Evolutionary conservation across 2,113 vertebrate species (phyloP).

Genomic region (Otis tarda): DNA sequence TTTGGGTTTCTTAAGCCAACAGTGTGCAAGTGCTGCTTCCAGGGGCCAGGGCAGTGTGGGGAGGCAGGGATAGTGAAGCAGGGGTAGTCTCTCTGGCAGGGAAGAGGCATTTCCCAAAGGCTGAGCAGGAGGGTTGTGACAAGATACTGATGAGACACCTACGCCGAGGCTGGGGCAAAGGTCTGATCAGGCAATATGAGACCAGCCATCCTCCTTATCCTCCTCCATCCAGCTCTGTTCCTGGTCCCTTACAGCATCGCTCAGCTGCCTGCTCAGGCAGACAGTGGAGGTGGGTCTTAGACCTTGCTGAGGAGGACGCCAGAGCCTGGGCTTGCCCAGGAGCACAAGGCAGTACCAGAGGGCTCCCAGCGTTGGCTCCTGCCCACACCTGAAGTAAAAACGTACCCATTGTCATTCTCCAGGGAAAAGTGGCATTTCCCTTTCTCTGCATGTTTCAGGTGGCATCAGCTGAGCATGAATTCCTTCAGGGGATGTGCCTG

Average conservation of each 20-base stretch:
- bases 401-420: fast-evolving
- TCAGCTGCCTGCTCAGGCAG: background rate
- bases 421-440: background rate
- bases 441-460: background rate
- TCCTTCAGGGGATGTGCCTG: background rate
- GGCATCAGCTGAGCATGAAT: background rate
- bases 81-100: background rate
- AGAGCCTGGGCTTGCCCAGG: background rate
- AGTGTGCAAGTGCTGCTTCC: background rate
- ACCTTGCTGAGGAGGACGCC: background rate
- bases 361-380: background rate
- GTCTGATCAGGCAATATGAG: background rate
- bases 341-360: background rate
- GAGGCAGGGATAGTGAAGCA: background rate
- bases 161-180: background rate
- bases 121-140: fast-evolving
- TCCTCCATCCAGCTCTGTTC: background rate
- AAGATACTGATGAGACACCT: background rate
- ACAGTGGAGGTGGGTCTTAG: background rate
- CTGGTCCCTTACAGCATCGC: background rate
- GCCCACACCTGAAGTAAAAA: background rate
- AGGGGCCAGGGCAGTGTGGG: fast-evolving
- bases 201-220: background rate
- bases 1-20: background rate
- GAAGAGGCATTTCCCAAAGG: background rate